Percentiles rank a stretch among this genome's conserved stretches.
phyloP scores from a whole-genome alignment of 1,140 invertebrate genomes.

The Trigoniulus corallinus region DNA sequence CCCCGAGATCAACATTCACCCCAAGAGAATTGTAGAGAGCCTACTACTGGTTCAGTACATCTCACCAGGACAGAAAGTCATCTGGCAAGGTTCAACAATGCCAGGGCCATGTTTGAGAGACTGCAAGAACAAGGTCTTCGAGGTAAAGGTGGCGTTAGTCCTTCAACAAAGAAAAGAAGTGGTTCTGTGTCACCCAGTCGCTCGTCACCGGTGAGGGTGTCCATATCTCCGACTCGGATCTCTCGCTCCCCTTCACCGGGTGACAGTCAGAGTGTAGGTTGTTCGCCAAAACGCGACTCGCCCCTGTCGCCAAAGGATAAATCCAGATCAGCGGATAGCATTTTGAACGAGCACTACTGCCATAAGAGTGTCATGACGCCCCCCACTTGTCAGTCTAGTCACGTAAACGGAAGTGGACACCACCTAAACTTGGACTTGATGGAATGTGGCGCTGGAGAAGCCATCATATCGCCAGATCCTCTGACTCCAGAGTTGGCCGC shows the following conservation, averaged over 20 bases:
- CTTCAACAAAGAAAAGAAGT: background rate
- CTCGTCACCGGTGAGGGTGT: conserved; percentile 7
- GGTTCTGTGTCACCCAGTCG: conserved; percentile 12
- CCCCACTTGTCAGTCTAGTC: background rate
- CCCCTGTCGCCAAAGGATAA: conserved; percentile 4
- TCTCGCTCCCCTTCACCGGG: conserved; percentile 1
- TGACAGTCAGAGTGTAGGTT: background rate
- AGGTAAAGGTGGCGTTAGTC: conserved; percentile 20
- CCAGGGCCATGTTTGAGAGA: conserved; percentile 79
- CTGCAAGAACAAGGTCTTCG: conserved; percentile 45
- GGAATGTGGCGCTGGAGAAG: background rate
- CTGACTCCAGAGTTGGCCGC: background rate
- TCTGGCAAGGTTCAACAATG: conserved; percentile 76
- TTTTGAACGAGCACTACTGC: background rate
- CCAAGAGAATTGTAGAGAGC: conserved; percentile 35
- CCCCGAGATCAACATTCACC: conserved; percentile 30
- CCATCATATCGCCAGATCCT: background rate
- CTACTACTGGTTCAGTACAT: background rate
- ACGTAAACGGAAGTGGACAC: background rate
- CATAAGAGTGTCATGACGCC: background rate
- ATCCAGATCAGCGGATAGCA: conserved; percentile 7
- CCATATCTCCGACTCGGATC: conserved; percentile 3
- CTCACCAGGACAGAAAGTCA: conserved; percentile 60
- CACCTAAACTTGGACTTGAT: background rate
- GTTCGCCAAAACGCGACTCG: background rate